phyloP scores from a whole-genome alignment of 2,113 vertebrate species.

The Muntiacus muntjak region DNA sequence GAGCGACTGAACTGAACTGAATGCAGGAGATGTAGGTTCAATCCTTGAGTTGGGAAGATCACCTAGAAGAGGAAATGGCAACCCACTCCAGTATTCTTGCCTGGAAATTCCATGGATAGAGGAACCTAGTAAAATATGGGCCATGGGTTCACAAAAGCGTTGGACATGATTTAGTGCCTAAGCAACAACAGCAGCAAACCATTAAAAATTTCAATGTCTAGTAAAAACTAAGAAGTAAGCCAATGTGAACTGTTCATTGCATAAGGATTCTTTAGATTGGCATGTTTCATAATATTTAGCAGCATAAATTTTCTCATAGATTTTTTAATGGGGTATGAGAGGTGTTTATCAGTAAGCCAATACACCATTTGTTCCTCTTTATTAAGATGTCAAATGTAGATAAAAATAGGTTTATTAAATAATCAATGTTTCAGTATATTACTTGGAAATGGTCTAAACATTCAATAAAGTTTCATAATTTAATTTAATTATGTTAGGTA shows the following conservation, averaged over 20 bases:
- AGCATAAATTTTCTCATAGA: neutral
- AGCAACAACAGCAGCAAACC: neutral
- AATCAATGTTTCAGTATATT: neutral
- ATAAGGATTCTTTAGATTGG: neutral
- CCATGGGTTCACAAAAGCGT: neutral
- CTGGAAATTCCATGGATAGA: neutral
- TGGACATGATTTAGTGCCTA: neutral
- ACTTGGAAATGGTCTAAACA: neutral
- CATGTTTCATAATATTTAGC: neutral
- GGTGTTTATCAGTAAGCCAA: neutral
- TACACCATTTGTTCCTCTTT: neutral
- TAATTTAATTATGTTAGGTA: neutral
- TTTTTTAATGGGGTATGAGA: neutral
- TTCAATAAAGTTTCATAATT: neutral
- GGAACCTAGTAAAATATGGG: neutral
- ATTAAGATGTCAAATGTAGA: neutral
- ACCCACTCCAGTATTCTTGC: neutral
- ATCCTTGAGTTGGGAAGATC: neutral
- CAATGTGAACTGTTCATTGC: neutral
- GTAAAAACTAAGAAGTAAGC: neutral
- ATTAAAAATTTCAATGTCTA: neutral
- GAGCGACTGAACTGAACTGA: neutral
- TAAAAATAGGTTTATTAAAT: neutral
- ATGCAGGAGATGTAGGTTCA: neutral
- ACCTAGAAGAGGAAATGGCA: neutral